Evolutionary conservation across 2,888 invertebrate species (phyloP), one percentile per base, ranked within the genome.

Genomic region (Polydrusus cervinus): DNA sequence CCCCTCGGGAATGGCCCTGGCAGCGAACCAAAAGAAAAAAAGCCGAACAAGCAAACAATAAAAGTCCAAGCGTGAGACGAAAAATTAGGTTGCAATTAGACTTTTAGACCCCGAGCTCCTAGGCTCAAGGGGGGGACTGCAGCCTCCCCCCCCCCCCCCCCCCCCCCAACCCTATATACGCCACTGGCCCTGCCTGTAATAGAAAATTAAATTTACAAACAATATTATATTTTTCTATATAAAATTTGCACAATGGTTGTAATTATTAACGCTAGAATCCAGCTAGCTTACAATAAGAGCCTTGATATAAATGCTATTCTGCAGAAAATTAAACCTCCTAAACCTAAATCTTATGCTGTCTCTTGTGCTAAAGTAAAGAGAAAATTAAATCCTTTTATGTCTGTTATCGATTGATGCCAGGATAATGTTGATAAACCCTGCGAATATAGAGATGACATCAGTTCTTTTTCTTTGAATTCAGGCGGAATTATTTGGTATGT

Each of bases 361-460:
- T 38, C 57, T 60, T 60, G 38, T 60, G 38, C 57, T 60, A 38
- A 38, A 38, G 67, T 67, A 53, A 66, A 49, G 66, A 49, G 25
- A 67, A 67, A 67, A 53, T 51, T 55, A 67, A 51, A 64, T 64
- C 64, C 49, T 25, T 45, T 64, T 49, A 64, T 47, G 64, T 64
- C 64, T 45, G 30, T 30, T 49, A 64, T 64, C 64, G 64, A 64
- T 64, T 47, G 47, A 30, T 34, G 45, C 49, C 16, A 47, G 64
- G 47, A 64, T 25, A 64, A 64, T 64, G 64, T 45, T 47, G 64
- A 64, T 64, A 47, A 64, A 64, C 34, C 49, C 49, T 34, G 49
- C 49, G 30, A 64, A 34, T 64, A 64, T 64, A 49, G 25, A 14
- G 45, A 64, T 64, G 64, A 64, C 64, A 64, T 64, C 64, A 64